phyloP scores from a whole-genome alignment of 2,113 vertebrate genomes.

The Oophaga pumilio region DNA sequence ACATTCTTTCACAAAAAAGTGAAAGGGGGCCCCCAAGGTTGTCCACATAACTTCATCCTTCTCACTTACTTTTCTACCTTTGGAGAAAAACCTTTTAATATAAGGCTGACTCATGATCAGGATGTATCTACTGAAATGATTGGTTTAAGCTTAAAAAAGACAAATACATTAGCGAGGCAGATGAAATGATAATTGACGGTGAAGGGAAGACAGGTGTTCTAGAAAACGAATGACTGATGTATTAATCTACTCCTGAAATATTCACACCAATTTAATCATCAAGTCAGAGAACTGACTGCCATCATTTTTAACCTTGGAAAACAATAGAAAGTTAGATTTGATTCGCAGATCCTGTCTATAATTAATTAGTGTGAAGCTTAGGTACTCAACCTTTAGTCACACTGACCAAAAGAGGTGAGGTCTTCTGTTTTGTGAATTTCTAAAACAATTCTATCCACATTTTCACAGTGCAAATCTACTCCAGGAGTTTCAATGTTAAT shows the following conservation, averaged over 20 bases:
- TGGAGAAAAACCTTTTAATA: background rate
- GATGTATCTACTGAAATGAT: background rate
- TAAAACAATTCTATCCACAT: background rate
- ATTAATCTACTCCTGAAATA: slow-evolving; percentile 23
- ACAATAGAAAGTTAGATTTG: background rate
- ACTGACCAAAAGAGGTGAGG: background rate
- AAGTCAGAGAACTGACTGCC: background rate
- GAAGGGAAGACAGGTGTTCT: background rate
- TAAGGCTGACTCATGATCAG: background rate
- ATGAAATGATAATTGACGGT: slow-evolving; percentile 38
- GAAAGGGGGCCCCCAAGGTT: background rate
- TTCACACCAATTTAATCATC: slow-evolving; percentile 32
- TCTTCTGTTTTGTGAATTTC: background rate
- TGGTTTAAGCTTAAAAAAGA: background rate
- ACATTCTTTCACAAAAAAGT: background rate
- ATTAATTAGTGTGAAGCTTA: background rate
- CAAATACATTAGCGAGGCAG: slow-evolving; percentile 27
- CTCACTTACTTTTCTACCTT: background rate
- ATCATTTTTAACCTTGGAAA: background rate
- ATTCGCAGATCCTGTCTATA: background rate
- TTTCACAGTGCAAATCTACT: too few species aligned
- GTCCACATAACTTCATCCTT: background rate
- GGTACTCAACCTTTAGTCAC: background rate
- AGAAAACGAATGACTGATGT: slow-evolving; percentile 27
- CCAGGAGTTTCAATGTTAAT: too few species aligned